Percentiles rank a stretch among this genome's conserved stretches.
Conservation (phyloP, 2,113 vertebrate genomes). For the Cyanoramphus novaezelandiae region DNA sequence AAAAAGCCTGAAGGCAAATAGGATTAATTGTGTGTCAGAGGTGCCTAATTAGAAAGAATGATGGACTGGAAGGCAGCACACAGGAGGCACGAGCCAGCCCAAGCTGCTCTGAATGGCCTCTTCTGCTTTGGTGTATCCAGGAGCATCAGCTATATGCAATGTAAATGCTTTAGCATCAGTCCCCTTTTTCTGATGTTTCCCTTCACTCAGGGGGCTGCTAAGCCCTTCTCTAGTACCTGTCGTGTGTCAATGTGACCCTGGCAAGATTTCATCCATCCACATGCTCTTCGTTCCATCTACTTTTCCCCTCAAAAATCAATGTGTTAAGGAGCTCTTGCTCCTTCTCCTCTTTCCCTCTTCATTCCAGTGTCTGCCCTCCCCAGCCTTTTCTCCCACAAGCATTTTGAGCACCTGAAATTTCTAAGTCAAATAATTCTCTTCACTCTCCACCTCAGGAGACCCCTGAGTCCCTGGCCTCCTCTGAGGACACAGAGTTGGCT, state of each 20-base stretch:
- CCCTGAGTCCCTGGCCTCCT: background rate
- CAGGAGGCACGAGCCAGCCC: conserved; percentile 6
- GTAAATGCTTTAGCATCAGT: background rate
- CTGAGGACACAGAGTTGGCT: background rate
- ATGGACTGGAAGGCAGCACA: conserved; percentile 55
- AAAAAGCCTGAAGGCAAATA: conserved; percentile 70
- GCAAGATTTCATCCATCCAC: background rate
- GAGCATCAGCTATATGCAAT: background rate
- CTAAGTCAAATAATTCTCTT: background rate
- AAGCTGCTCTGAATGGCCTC: background rate
- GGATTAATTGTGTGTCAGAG: conserved; percentile 72
- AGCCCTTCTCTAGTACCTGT: background rate
- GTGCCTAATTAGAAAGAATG: conserved; percentile 74
- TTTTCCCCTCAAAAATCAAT: background rate
- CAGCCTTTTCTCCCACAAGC: background rate
- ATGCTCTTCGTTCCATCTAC: background rate
- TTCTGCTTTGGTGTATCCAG: background rate
- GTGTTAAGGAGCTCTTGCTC: background rate
- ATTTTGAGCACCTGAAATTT: background rate
- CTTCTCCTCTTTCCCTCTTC: background rate
- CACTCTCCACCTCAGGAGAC: background rate
- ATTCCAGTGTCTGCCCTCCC: background rate
- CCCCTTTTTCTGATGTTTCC: background rate
- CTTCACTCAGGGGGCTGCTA: background rate
- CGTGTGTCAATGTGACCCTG: background rate